Base-by-base conservation (phyloP, 2,113 vertebrate genomes). In the Poicephalus gulielmi region DNA sequence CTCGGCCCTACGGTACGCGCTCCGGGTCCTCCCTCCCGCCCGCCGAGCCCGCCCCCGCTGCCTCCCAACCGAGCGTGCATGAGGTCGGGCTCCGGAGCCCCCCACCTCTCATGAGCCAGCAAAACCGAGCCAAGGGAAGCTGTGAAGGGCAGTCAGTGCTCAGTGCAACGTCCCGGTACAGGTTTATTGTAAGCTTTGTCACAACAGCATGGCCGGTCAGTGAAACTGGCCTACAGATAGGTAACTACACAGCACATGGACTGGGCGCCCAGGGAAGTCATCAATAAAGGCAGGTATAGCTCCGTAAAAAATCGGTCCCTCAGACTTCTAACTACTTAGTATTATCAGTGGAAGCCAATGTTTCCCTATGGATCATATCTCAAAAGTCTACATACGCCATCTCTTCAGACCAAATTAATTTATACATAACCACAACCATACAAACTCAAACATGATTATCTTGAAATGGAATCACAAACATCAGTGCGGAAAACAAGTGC, bases 181-280 rank as follows among this genome's bases (percentile, higher is more conserved):
- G 95, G 4, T 97, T 97, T 97, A 96, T 97, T 96, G 37, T 81
- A 94, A 97, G 94, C 88, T 87, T 96, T 94, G 96, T 95, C 94
- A 97, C 97, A 94, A 96, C 87, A 95, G 69, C 95, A 88, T 86
- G 77, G 92, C 81, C 78, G 94, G 94, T 86, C 46, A 74, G 96
- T 96, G 96, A 95, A 92, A 94, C 47, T 17, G 23, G 60, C 94
- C 96, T 97, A 97, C 95, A 97, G 97, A 94, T 85, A 88, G 17
- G 78, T 78, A 85, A 70, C 97, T 95, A 95, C 55, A 3, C 46
- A 67, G 90, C 88, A 97, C 93, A 79, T 4, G 46, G 96, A 89
- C 41, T 30, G n/a, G 92, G 90, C 91, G 92, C 94, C 59, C 92
- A n/a, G 52, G 63, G 88, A 96, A 96, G 96, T 87, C 97, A 98